phyloP scores from a whole-genome alignment of 1,140 invertebrate species.

The Nasonia giraulti region DNA sequence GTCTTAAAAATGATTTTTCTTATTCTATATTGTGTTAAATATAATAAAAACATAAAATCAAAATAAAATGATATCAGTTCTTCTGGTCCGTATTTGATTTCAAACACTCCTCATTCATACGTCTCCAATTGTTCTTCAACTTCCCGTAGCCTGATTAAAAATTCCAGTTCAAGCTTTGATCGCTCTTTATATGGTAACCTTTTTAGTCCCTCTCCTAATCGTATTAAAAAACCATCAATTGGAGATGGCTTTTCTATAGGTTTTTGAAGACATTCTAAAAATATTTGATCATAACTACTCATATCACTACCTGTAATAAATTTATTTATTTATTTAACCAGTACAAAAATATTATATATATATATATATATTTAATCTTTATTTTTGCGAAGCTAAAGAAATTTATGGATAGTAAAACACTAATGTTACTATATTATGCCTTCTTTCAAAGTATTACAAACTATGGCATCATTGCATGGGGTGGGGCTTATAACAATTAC shows the following conservation, averaged over 20 bases:
- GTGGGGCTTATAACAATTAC: too few species aligned
- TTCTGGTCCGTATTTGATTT: background rate
- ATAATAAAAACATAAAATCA: too few species aligned
- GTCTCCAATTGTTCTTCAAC: slow-evolving; percentile 24
- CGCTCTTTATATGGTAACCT: slow-evolving; percentile 33
- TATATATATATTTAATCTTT: too few species aligned
- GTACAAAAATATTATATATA: too few species aligned
- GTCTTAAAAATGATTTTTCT: background rate
- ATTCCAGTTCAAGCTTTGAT: slow-evolving; percentile 33
- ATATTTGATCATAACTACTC: slow-evolving; percentile 22
- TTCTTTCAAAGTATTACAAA: too few species aligned
- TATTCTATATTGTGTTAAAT: background rate
- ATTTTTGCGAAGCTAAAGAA: too few species aligned
- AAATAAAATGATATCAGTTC: background rate
- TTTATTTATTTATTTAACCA: too few species aligned
- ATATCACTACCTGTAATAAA: background rate
- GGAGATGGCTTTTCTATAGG: slow-evolving; percentile 26
- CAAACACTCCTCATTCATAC: background rate
- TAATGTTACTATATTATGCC: too few species aligned
- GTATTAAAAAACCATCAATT: slow-evolving; percentile 34
- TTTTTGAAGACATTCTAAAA: slow-evolving; percentile 21
- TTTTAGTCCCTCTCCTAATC: slow-evolving; percentile 34
- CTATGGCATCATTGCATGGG: too few species aligned
- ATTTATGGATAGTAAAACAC: too few species aligned
- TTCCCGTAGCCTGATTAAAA: slow-evolving; percentile 10